A percentile compares a stretch with the other conserved stretches of the same genome.
These are phyloP conservation scores for Pomatorhinus ruficollis DNA, from an alignment of 2,113 vertebrate species.

Conservation along the genomic window DNA sequence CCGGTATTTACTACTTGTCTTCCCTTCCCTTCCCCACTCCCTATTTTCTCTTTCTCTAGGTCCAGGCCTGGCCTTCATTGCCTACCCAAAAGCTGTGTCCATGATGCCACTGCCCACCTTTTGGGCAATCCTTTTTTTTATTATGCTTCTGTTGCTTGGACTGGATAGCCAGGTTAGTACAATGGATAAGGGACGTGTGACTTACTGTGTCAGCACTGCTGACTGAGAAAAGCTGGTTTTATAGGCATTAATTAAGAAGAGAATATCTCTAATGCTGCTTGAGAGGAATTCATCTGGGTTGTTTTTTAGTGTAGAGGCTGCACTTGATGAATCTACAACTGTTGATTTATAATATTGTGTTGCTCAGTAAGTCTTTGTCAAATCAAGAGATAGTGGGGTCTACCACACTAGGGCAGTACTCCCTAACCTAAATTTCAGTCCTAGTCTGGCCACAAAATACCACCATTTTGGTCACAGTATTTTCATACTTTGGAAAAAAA, in stretches of 20 bases:
- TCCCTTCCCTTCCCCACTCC: conserved; percentile 61
- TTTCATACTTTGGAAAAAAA: not conserved
- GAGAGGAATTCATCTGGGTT: not conserved
- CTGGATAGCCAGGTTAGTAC: conserved; percentile 95
- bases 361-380: not conserved
- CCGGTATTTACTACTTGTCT: conserved; percentile 43
- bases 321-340: not conserved
- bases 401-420: not conserved
- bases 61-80: conserved; percentile 97
- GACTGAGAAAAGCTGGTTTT: not conserved
- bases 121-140: conserved; percentile 98
- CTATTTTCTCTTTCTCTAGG: conserved; percentile 81
- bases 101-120: conserved; percentile 98
- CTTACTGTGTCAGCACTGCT: not conserved
- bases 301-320: not conserved
- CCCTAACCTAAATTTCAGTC: not conserved
- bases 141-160: conserved; percentile 99
- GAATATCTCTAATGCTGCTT: not conserved
- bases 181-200: not conserved
- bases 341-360: not conserved
- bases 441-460: not conserved
- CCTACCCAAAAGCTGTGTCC: conserved; percentile 97
- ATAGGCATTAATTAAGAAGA: not conserved
- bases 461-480: not conserved
- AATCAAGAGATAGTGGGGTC: not conserved